A percentile compares a stretch with the other conserved stretches of the same genome.
Conservation (phyloP, 2,888 invertebrate genomes). For the Thelaira solivaga region DNA sequence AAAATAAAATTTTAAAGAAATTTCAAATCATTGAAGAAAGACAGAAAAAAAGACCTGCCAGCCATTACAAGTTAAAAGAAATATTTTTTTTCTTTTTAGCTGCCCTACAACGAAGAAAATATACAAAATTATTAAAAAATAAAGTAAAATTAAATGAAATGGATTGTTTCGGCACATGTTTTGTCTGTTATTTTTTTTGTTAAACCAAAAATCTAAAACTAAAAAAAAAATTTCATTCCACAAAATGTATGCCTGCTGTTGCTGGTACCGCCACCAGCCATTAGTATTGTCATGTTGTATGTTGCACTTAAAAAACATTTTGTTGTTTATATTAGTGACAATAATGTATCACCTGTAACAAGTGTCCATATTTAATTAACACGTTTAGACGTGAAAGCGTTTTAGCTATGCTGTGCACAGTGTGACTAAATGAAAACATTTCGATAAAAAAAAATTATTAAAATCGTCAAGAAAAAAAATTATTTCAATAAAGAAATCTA, state of each 20-base stretch:
- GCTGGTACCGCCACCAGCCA: too few relatives aligned
- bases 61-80: too few relatives aligned
- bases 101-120: background rate
- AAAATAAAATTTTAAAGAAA: too few relatives aligned
- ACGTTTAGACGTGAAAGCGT: constrained; percentile 53
- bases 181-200: background rate
- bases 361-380: constrained; percentile 62
- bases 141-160: background rate
- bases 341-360: constrained; percentile 51
- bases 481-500: too few relatives aligned
- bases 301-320: background rate
- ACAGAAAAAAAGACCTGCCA: too few relatives aligned
- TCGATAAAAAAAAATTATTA: background rate
- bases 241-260: background rate
- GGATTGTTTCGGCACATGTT: background rate
- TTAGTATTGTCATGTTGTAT: constrained; percentile 25
- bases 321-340: constrained; percentile 15
- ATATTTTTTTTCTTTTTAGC: background rate
- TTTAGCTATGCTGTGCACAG: constrained; percentile 27
- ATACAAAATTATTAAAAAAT: background rate
- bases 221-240: background rate
- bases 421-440: background rate
- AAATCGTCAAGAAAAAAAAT: too few relatives aligned
- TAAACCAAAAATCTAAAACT: background rate
- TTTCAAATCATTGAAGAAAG: too few relatives aligned